A percentile compares a stretch with the other conserved stretches of the same genome.
Evolutionary conservation across 2,113 vertebrate species (phyloP).

Genomic region (Amblyornis subalaris): DNA sequence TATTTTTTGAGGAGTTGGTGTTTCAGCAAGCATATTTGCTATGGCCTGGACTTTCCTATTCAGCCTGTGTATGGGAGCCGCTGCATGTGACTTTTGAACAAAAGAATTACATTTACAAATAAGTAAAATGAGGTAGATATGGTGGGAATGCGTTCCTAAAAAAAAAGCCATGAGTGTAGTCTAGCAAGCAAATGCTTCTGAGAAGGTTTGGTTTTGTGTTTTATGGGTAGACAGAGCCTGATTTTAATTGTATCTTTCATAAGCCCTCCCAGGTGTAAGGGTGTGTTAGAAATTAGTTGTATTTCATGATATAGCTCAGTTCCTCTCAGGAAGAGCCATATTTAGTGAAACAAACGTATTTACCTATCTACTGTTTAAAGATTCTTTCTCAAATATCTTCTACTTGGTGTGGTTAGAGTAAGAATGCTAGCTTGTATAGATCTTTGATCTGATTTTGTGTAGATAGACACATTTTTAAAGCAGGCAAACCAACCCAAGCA

Average conservation of each 20-base stretch:
- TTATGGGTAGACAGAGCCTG: not conserved
- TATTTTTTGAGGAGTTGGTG: not conserved
- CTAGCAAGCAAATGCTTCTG: not conserved
- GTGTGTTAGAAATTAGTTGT: not conserved
- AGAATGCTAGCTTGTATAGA: not conserved
- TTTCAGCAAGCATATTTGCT: not conserved
- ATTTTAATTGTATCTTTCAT: not conserved
- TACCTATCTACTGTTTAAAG: not conserved
- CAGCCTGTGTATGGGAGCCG: not conserved
- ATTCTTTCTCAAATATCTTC: not conserved
- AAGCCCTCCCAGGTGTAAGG: not conserved
- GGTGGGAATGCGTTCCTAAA: not conserved
- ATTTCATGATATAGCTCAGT: not conserved
- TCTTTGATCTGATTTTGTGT: not conserved
- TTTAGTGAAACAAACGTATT: not conserved
- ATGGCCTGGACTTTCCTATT: not conserved
- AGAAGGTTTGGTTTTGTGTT: not conserved
- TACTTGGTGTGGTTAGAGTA: not conserved
- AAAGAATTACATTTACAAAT: not conserved
- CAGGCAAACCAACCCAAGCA: not conserved
- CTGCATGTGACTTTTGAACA: not conserved
- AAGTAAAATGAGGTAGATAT: not conserved
- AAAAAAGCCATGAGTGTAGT: not conserved
- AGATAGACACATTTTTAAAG: not conserved
- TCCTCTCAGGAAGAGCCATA: not conserved